These are phyloP conservation scores for Rhinolophus ferrumequinum DNA, from an alignment of 2,113 vertebrate genomes.

Conservation along the genomic window DNA sequence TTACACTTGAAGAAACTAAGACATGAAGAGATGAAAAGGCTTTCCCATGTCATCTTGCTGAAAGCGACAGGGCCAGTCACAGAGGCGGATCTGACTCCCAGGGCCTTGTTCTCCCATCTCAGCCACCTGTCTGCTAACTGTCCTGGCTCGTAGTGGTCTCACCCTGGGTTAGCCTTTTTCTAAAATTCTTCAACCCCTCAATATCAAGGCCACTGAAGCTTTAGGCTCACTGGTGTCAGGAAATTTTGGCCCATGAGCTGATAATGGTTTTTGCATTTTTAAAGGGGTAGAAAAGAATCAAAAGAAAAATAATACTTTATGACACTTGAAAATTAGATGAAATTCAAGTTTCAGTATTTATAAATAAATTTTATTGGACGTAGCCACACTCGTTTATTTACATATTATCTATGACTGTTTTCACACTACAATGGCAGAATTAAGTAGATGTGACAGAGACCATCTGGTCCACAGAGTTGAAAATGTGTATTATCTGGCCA, in stretches of 20 bases:
- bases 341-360: not conserved
- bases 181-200: not conserved
- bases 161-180: not conserved
- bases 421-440: rapidly evolving
- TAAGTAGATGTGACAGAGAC: not conserved
- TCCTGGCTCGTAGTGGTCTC: not conserved
- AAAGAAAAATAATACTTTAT: not conserved
- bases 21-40: not conserved
- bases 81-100: not conserved
- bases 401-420: not conserved
- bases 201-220: not conserved
- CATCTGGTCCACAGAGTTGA: not conserved
- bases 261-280: not conserved
- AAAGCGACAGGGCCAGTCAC: not conserved
- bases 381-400: too few relatives aligned
- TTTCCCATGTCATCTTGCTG: not conserved
- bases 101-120: not conserved
- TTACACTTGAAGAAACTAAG: not conserved
- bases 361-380: not conserved
- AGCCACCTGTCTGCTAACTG: not conserved
- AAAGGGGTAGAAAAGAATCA: not conserved
- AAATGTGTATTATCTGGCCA: not conserved
- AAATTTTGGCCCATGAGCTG: not conserved
- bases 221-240: not conserved
- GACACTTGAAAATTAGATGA: not conserved